Evolutionary conservation across 2,113 vertebrate species (phyloP).

Genomic region (Sinocyclocheilus anshuiensis): DNA sequence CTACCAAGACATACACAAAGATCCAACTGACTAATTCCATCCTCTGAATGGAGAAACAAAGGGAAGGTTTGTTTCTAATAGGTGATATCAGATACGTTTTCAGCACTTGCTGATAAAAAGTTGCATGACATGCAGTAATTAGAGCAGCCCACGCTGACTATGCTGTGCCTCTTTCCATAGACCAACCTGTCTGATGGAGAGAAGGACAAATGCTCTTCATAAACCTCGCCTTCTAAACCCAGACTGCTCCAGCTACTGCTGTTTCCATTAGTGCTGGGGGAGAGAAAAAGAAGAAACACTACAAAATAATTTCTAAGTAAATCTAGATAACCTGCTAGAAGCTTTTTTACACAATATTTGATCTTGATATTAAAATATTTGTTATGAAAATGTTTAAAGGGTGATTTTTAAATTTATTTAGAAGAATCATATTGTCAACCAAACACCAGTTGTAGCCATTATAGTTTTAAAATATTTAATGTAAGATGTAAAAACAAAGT

Average conservation of each 20-base stretch:
- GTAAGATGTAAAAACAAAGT: neutral
- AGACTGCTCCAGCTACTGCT: slow-evolving; percentile 99
- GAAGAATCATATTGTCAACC: neutral
- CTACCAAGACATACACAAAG: slow-evolving; percentile 33
- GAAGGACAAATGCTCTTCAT: slow-evolving; percentile 96
- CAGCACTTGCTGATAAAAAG: slow-evolving; percentile 65
- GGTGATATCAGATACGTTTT: slow-evolving; percentile 43
- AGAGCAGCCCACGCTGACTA: slow-evolving; percentile 50
- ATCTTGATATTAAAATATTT: neutral
- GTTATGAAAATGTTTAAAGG: neutral
- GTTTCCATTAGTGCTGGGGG: slow-evolving; percentile 97
- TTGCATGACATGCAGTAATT: slow-evolving; percentile 81
- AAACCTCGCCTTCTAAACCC: slow-evolving; percentile 97
- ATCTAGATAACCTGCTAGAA: neutral
- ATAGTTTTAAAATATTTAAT: neutral
- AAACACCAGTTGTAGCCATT: neutral
- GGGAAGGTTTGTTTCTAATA: slow-evolving; percentile 42
- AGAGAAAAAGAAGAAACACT: slow-evolving; percentile 78
- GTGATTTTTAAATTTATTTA: neutral
- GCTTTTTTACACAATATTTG: neutral
- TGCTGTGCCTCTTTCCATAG: slow-evolving; percentile 60
- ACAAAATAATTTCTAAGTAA: slow-evolving; percentile 21
- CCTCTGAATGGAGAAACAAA: slow-evolving; percentile 46
- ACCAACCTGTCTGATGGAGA: slow-evolving; percentile 99
- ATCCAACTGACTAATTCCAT: slow-evolving; percentile 50